Base-by-base conservation (phyloP, 2,888 invertebrate genomes). In the Trissoscelio sp. region DNA sequence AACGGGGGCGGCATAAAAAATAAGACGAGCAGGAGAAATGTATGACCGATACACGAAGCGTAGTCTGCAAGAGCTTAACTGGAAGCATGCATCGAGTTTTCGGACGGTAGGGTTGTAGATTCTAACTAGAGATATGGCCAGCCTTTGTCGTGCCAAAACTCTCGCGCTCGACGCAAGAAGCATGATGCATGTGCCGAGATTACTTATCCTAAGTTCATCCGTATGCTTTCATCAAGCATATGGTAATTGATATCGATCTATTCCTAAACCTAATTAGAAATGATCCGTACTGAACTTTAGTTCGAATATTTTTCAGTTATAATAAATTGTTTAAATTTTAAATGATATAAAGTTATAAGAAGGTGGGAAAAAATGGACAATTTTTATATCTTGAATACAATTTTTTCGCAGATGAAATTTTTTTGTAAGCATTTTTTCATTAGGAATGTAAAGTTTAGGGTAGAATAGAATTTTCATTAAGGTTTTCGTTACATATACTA, bases 131-230 rank as follows among this genome's bases (percentile, higher is more conserved):
- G 86, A 88, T 87, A 88, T 86, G 86, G 84, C 67, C 62, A 79
- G 85, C 62, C 85, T 87, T 89, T 86, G 86, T 89, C 88, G 89
- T 88, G 88, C 88, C 88, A 89, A 88, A 88, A 89, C 88, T 85
- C 55, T 39, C 81, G 74, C 74, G 69, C 44, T 44, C 55, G 72
- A 60, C 64, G 73, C 57, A 66, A 80, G 60, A 58, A 79, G 57
- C 73, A 62, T 73, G 79, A 79, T 79, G 67, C 67, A 79, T 79
- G 66, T 55, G 69, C 55, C 42, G 42, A 60, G 62, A 78, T 69
- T 64, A 70, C 77, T 51, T 64, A 57, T 64, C 57, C 70, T 22
- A 22, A 48, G 24, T 70, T 77, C 51, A 70, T 78, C 62, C 70
- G 55, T 78, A 60, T 28, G 57, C 48, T 62, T 55, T 77, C 67